Conservation (phyloP, 2,113 vertebrate species). For the Campylomormyrus tamandua region DNA sequence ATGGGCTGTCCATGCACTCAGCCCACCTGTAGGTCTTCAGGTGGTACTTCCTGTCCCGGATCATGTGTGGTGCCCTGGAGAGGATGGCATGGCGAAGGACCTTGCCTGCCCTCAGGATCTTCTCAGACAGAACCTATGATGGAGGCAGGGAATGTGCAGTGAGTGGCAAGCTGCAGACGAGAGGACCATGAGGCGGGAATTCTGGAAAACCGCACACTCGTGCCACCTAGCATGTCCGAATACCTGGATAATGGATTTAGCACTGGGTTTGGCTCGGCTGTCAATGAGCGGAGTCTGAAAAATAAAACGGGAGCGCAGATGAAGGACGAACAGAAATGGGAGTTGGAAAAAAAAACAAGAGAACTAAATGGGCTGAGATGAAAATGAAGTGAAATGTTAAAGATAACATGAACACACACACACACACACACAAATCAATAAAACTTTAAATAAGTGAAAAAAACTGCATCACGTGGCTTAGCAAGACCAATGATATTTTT, state of each 20-base stretch:
- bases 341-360: slow-evolving; percentile 33
- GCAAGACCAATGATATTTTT: background rate
- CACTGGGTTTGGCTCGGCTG: slow-evolving; percentile 70
- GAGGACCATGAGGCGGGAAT: background rate
- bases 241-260: slow-evolving; percentile 84
- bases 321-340: slow-evolving; percentile 47
- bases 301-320: slow-evolving; percentile 66
- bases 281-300: slow-evolving; percentile 87
- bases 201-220: background rate
- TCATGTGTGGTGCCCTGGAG: slow-evolving; percentile 87
- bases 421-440: background rate
- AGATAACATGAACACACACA: slow-evolving; percentile 2
- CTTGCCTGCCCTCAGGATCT: slow-evolving; percentile 83
- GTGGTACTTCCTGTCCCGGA: slow-evolving; percentile 95
- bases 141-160: slow-evolving; percentile 1
- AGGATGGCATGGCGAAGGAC: slow-evolving; percentile 82
- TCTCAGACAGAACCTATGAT: slow-evolving; percentile 83
- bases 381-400: background rate
- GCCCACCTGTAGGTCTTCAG: slow-evolving; percentile 88
- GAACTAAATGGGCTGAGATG: slow-evolving; percentile 2
- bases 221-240: slow-evolving; percentile 43
- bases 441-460: background rate
- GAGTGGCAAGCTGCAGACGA: background rate
- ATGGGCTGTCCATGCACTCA: background rate
- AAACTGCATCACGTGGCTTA: background rate